Evolutionary conservation across 2,797 vertebrate species (phyloP).

Genomic region (Gymnodraco acuticeps): DNA sequence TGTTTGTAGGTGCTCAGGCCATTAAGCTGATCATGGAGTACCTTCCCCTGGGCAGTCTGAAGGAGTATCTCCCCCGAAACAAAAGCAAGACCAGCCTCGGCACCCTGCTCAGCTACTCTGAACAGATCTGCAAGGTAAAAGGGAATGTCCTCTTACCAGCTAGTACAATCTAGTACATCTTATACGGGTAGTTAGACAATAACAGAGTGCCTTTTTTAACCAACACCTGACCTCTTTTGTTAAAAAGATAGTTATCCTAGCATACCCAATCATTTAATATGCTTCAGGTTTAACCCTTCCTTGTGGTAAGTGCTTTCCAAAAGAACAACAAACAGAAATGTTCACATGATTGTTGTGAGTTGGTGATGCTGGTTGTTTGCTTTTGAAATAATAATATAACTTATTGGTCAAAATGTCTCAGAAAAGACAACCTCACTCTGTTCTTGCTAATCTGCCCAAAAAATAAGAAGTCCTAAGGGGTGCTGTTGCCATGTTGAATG

Average conservation of each 20-base stretch:
- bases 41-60: constrained; percentile 95
- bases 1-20: constrained; percentile 88
- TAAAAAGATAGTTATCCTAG: no score
- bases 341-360: not conserved
- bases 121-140: constrained; percentile 95
- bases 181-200: no score
- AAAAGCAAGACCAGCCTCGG: constrained; percentile 89
- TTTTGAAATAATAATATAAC: not conserved
- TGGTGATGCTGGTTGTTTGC: no score
- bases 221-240: no score
- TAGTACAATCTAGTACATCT: not conserved
- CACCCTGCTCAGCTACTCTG: constrained; percentile 90
- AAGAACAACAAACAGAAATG: not conserved
- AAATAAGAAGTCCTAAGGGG: not conserved
- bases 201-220: no score
- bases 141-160: not conserved
- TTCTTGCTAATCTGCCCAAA: not conserved
- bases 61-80: constrained; percentile 94
- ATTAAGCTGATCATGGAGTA: constrained; percentile 99
- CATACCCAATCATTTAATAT: not conserved
- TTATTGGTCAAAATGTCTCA: not conserved
- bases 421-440: not conserved
- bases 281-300: not conserved
- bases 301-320: not conserved
- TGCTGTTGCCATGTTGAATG: not conserved